Percentiles rank a stretch among this genome's conserved stretches.
These are phyloP conservation scores for Lasioglossum zephyrum DNA, from an alignment of 2,888 invertebrate genomes.

Conservation along the genomic window DNA sequence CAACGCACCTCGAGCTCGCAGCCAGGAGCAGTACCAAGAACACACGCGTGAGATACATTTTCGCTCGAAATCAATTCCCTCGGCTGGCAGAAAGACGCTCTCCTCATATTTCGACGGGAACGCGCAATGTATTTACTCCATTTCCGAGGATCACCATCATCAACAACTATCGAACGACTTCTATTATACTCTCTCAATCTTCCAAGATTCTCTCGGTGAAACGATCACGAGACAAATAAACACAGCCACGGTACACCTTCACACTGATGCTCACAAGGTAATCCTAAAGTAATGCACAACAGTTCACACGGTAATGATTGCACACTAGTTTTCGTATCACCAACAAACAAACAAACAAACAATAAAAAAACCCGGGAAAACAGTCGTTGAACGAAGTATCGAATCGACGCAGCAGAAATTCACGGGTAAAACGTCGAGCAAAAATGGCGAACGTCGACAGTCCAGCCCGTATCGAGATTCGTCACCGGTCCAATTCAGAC, in stretches of 20 bases:
- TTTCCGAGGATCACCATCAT: conserved; percentile 44
- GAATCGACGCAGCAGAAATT: conserved; percentile 1
- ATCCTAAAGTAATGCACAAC: conserved; percentile 43
- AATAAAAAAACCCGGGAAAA: neutral
- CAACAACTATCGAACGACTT: conserved; percentile 14
- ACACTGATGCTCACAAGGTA: conserved; percentile 56
- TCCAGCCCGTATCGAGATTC: conserved; percentile 11
- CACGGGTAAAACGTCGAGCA: neutral
- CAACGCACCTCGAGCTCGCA: conserved; percentile 79
- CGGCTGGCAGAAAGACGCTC: conserved; percentile 75
- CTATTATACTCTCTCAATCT: neutral
- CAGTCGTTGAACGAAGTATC: conserved; percentile 35
- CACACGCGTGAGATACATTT: conserved; percentile 80
- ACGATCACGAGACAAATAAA: conserved; percentile 51
- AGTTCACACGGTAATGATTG: conserved; percentile 54
- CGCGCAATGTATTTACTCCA: conserved; percentile 57
- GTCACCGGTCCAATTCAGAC: conserved; percentile 43
- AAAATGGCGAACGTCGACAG: conserved; percentile 18
- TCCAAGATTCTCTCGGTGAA: neutral
- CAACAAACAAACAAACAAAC: conserved; percentile 4
- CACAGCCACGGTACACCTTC: conserved; percentile 61
- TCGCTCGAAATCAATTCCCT: conserved; percentile 75
- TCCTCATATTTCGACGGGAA: conserved; percentile 82
- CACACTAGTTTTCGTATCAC: conserved; percentile 57
- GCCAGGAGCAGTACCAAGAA: conserved; percentile 77